phyloP scores from a whole-genome alignment of 2,888 invertebrate species.

The Sarcophaga variegata region DNA sequence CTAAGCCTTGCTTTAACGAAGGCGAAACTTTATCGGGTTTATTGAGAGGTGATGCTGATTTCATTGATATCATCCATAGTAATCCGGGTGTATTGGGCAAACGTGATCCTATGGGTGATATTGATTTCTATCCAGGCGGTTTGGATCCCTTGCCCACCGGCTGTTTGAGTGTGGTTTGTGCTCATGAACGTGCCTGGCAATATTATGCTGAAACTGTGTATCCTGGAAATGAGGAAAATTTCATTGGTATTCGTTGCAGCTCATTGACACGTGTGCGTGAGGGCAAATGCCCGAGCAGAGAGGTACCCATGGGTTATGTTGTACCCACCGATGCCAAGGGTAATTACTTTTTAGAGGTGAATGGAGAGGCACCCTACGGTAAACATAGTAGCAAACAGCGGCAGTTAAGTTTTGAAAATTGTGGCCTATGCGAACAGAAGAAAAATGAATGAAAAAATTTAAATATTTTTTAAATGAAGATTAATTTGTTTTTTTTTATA shows the following conservation, averaged over 20 bases:
- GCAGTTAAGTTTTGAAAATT: conserved; percentile 29
- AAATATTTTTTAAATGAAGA: no score
- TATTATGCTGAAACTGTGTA: conserved; percentile 79
- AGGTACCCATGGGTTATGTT: conserved; percentile 79
- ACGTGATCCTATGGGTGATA: conserved; percentile 79
- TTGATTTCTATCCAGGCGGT: conserved; percentile 81
- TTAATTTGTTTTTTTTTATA: not conserved
- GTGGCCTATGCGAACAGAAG: conserved; percentile 40
- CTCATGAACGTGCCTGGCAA: conserved; percentile 78
- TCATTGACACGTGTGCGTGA: conserved; percentile 76
- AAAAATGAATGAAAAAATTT: not conserved
- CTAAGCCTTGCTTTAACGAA: conserved; percentile 81
- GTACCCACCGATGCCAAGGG: conserved; percentile 76
- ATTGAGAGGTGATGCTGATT: conserved; percentile 79
- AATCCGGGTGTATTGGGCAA: conserved; percentile 80
- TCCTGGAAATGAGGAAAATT: conserved; percentile 80
- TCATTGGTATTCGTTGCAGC: conserved; percentile 77
- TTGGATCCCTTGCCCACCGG: conserved; percentile 76
- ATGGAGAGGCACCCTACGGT: conserved; percentile 75
- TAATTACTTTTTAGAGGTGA: conserved; percentile 79
- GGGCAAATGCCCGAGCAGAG: conserved; percentile 74
- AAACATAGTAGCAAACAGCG: conserved; percentile 62
- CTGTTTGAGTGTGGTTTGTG: conserved; percentile 76
- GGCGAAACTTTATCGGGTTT: conserved; percentile 78
- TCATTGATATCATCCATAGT: conserved; percentile 80